Conservation (phyloP, 2,888 invertebrate species). For the Leptothorax acervorum region DNA sequence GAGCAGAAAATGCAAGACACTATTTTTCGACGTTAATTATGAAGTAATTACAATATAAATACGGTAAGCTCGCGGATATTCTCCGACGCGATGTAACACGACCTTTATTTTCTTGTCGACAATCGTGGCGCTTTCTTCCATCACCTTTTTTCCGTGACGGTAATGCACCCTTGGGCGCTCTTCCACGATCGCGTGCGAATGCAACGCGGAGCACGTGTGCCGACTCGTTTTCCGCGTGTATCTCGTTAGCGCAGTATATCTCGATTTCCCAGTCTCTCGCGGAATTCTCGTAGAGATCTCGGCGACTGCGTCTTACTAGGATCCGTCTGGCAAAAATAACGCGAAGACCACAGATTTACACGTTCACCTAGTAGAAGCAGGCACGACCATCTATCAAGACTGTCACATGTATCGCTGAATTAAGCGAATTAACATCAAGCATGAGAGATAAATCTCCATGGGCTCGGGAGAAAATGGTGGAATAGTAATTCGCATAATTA, state of each 20-base stretch:
- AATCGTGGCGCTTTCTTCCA: slow-evolving; percentile 44
- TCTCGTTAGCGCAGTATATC: slow-evolving; percentile 42
- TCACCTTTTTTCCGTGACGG: not conserved
- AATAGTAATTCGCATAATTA: slow-evolving; percentile 39
- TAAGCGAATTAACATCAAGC: slow-evolving; percentile 29
- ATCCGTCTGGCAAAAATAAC: slow-evolving; percentile 9
- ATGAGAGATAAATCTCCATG: slow-evolving; percentile 3
- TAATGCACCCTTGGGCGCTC: slow-evolving; percentile 32
- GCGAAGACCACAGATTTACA: not conserved
- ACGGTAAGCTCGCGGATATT: not conserved
- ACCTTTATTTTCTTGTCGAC: not conserved
- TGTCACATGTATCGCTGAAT: slow-evolving; percentile 31
- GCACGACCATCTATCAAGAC: slow-evolving; percentile 11
- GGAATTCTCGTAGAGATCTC: slow-evolving; percentile 27
- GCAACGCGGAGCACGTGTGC: slow-evolving; percentile 48
- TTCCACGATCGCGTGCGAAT: slow-evolving; percentile 42
- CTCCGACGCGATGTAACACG: not conserved
- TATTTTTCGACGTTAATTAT: slow-evolving; percentile 11
- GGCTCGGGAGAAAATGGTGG: not conserved
- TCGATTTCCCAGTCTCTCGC: not conserved
- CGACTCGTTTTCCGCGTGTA: slow-evolving; percentile 35
- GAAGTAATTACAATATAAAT: not conserved
- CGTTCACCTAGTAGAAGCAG: not conserved
- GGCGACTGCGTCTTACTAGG: not conserved
- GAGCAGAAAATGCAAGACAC: not conserved